phyloP scores from a whole-genome alignment of 2,113 vertebrate species.

The Jacana jacana region DNA sequence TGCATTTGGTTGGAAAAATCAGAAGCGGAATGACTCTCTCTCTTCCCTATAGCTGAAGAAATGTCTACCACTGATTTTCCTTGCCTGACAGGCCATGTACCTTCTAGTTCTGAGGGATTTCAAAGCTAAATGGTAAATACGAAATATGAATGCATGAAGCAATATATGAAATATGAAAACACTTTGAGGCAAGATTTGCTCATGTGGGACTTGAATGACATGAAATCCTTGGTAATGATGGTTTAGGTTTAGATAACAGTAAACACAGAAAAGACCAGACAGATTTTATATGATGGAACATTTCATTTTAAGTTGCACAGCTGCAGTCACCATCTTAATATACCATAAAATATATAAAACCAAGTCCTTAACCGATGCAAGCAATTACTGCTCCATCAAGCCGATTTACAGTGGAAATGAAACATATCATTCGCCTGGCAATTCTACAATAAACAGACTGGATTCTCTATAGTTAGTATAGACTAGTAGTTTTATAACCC shows the following conservation, averaged over 20 bases:
- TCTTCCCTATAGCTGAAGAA: neutral
- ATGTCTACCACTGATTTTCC: neutral
- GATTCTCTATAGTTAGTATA: neutral
- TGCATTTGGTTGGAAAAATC: neutral
- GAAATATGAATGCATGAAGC: neutral
- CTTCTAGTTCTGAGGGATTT: neutral
- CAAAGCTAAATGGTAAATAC: neutral
- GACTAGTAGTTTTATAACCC: neutral
- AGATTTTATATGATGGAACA: neutral
- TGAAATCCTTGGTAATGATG: neutral
- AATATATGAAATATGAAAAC: neutral
- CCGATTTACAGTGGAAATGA: slow-evolving; percentile 21
- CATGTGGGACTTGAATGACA: neutral
- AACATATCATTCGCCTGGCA: slow-evolving; percentile 3
- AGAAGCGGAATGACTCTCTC: rapidly evolving
- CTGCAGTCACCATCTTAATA: neutral
- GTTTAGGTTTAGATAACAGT: neutral
- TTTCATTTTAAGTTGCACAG: neutral
- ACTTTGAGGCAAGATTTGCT: neutral
- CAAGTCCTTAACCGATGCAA: neutral
- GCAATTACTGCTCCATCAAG: slow-evolving; percentile 35
- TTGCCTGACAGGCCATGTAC: neutral
- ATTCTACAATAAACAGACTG: neutral
- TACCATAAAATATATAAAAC: slow-evolving; percentile 5
- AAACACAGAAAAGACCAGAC: neutral